These are phyloP conservation scores for Sinella curviseta DNA, from an alignment of 1,140 invertebrate genomes.

Conservation along the genomic window DNA sequence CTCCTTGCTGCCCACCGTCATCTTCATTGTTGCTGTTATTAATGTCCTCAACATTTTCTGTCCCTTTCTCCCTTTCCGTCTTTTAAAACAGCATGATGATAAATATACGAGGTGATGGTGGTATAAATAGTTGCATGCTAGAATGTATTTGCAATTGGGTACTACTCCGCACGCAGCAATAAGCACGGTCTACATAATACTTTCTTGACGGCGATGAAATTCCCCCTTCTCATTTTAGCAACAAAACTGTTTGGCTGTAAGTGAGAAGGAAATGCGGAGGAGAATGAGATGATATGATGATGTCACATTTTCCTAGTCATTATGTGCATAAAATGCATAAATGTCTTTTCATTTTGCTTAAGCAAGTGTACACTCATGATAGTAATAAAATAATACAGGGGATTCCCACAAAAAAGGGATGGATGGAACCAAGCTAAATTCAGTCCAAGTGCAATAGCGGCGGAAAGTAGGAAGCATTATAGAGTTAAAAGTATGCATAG, in stretches of 20 bases:
- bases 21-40: neutral
- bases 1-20: neutral
- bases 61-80: neutral
- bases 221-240: neutral
- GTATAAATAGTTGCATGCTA: too few relatives aligned
- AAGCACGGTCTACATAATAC: too few relatives aligned
- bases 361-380: neutral
- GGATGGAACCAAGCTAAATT: neutral
- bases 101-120: too few relatives aligned
- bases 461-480: too few relatives aligned
- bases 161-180: too few relatives aligned
- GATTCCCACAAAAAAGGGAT: neutral
- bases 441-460: neutral
- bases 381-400: constrained; percentile 14
- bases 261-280: too few relatives aligned
- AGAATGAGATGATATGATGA: neutral
- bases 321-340: constrained; percentile 10
- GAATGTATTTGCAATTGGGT: too few relatives aligned
- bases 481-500: too few relatives aligned
- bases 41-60: neutral
- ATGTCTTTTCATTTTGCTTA: constrained; percentile 18
- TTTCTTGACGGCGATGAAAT: neutral
- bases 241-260: too few relatives aligned
- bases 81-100: neutral
- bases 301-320: constrained; percentile 15